Evolutionary conservation across 2,113 vertebrate genomes (phyloP), one percentile per base, ranked within the genome.

Genomic region (Oostethus manadensis): DNA sequence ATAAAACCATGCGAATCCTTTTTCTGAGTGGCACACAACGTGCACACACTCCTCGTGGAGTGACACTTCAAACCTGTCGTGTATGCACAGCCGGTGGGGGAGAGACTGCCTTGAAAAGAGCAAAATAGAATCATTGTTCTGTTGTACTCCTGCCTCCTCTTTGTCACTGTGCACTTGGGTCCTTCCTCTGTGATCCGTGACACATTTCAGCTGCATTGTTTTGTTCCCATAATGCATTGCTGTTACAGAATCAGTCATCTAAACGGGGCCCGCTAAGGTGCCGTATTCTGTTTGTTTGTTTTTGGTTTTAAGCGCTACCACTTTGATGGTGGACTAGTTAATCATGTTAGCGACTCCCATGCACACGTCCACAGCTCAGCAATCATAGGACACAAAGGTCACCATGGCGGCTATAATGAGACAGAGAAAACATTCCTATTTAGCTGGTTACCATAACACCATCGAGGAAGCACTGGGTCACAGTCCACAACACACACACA

Each of bases 361-460:
- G 70, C 45, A 42, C 56, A 47, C 43, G 68, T 62, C 60, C 62
- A 67, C 57, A 56, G 60, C 60, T 56, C 49, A 59, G 49, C 73
- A 45, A 51, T 76, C 63, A 35, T 49, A 6, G 15, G 70, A 66
- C 76, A 76, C 78, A 81, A 83, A 84, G 71, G 82, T 81, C 84
- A 77, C 71, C 66, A 57, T 70, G 64, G 73, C 78, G 78, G 64
- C 56, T 77, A 71, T 29, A 74, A 81, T 74, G 49, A 78, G 55
- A 63, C 35, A 40, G 50, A 51, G 51, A 66, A 75, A 75, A 74
- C 72, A 71, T 75, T 81, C 68, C 74, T 64, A 50, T 76, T 76
- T 58, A 59, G 57, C 60, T 26, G 38, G 80, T 83, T 79, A 65
- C 84, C 78, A 83, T 77, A 75, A 81, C 77, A 80, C 70, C 79